phyloP scores from a whole-genome alignment of 2,888 invertebrate genomes.

The Stegophylla sp. region DNA sequence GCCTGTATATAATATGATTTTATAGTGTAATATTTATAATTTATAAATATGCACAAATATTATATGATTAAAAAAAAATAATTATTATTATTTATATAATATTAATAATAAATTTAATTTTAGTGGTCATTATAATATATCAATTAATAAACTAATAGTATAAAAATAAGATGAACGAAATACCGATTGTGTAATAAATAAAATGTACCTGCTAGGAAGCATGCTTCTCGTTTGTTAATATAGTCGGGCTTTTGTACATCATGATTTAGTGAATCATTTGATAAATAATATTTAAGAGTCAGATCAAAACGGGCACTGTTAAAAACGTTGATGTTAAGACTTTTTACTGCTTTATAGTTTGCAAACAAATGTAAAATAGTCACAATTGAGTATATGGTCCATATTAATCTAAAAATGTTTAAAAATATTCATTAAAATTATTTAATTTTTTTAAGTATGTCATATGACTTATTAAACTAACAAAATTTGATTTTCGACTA shows the following conservation, averaged over 20 bases:
- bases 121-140: too few species aligned
- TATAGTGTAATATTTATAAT: too few species aligned
- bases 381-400: conserved; percentile 77
- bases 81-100: too few species aligned
- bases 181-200: conserved; percentile 59
- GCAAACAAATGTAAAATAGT: conserved; percentile 81
- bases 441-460: not conserved
- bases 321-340: conserved; percentile 79
- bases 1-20: too few species aligned
- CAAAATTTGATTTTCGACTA: conserved; percentile 70
- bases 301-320: conserved; percentile 81
- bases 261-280: conserved; percentile 66
- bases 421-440: conserved; percentile 39
- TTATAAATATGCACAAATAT: too few species aligned
- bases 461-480: conserved; percentile 59
- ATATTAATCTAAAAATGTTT: conserved; percentile 70
- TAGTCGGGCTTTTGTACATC: conserved; percentile 70
- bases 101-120: too few species aligned
- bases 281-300: conserved; percentile 74
- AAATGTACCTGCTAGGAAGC: conserved; percentile 69
- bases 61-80: too few species aligned
- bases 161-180: too few species aligned
- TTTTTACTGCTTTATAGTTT: conserved; percentile 85
- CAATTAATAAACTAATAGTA: too few species aligned
- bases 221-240: conserved; percentile 77